Conservation (phyloP, 2,113 vertebrate genomes). For the Trematomus loennbergii region DNA sequence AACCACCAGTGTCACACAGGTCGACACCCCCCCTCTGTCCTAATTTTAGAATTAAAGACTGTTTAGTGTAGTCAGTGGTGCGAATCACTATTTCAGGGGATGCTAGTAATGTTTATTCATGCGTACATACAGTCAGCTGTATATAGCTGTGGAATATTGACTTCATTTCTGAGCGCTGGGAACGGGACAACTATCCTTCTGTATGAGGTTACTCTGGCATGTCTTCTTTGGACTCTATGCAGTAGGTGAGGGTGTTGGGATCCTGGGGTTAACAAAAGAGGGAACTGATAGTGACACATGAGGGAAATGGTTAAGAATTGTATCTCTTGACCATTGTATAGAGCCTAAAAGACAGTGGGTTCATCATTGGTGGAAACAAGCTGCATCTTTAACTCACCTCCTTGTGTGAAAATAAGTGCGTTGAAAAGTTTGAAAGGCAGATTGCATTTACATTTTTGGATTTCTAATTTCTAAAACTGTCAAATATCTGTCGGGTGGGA, state of each 20-base stretch:
- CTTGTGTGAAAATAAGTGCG: not conserved
- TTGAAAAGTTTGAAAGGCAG: not conserved
- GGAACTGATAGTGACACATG: slow-evolving; percentile 1
- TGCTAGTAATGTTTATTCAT: slow-evolving; percentile 59
- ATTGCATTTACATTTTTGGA: not conserved
- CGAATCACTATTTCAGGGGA: slow-evolving; percentile 34
- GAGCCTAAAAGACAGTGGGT: slow-evolving; percentile 1
- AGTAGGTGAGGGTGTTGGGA: slow-evolving; percentile 6
- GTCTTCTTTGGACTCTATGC: slow-evolving; percentile 34
- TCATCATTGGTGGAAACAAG: slow-evolving; percentile 16
- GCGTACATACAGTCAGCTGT: slow-evolving; percentile 30
- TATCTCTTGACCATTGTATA: not conserved
- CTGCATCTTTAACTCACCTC: not conserved
- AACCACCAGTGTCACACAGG: slow-evolving; percentile 47
- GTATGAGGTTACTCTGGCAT: slow-evolving; percentile 52
- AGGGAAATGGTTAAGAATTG: not conserved
- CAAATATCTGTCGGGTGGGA: too few relatives aligned
- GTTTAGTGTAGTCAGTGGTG: slow-evolving; percentile 39
- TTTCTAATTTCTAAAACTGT: not conserved
- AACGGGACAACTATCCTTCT: slow-evolving; percentile 48
- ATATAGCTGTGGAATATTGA: slow-evolving; percentile 44
- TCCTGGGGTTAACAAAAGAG: slow-evolving; percentile 23
- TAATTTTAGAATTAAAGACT: slow-evolving; percentile 55
- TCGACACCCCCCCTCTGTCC: slow-evolving; percentile 50
- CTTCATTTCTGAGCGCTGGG: slow-evolving; percentile 52